Evolutionary conservation across 2,113 vertebrate species (phyloP), one percentile per base, ranked within the genome.

Genomic region (Elgaria multicarinata): DNA sequence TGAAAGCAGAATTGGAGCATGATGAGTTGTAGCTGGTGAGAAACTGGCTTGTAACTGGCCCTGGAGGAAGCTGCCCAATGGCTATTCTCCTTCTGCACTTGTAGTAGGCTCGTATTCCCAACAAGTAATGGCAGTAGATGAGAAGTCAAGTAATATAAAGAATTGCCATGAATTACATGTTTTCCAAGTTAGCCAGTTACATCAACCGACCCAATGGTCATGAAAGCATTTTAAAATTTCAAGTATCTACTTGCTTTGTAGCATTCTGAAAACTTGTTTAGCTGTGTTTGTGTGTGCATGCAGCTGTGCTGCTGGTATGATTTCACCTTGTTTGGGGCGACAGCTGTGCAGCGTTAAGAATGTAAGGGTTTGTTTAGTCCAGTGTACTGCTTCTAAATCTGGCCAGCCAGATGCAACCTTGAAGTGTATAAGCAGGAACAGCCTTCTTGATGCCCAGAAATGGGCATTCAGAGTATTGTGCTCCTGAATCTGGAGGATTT

Each of bases 1-100:
- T 86, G 86, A 87, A 77, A 89, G 77, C 91, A 90, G 86, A 93
- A 92, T 22, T 93, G 84, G 92, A 95, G 86, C 93, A 86, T 77
- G 46, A 89, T 86, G 71, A 88, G 44, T 69, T 85, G 78, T 90
- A 88, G 58, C 72, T 92, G 62, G 89, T 82, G 90, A 91, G 92
- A 94, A 94, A 66, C 31, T 53, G 75, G 76, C 76, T 92, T 89
- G 36, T 0, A 86, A 72, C 76, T 26, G 20, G 50, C 67, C 28
- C 91, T 90, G 64, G 50, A 83, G 89, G 87, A 83, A 39, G 69
- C 77, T 85, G 50, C 0, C 0, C 33, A 82, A 69, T 75, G 90
- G 72, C 36, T 90, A 24, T 62, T 0, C 89, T 83, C 87, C 22
- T 50, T 6, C 85, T 77, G 46, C 83, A 2, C 33, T 90, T 26